Evolutionary conservation across 2,113 vertebrate genomes (phyloP), one percentile per base, ranked within the genome.

Genomic region (Neomonachus schauinslandi): DNA sequence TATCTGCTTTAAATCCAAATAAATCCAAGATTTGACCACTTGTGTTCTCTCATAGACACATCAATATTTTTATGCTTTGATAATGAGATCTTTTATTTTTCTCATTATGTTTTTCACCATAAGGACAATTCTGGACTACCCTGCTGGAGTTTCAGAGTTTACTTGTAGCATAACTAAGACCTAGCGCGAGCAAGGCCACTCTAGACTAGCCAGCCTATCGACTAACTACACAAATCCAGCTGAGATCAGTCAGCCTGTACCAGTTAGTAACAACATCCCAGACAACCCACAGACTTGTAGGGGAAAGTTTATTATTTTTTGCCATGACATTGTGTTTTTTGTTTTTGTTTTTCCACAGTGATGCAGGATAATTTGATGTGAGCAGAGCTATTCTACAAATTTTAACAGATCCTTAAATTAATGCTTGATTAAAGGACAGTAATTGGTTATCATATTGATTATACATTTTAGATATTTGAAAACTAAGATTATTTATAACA

Each of bases 1-100:
- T 97, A 18, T 88, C 16, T 84, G 11, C 4, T 91, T 91, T 91
- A 46, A 14, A 84, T 71, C 63, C 89, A 97, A 89, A 91, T 81
- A 67, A 16, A 91, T 81, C 0, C 3, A 91, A 90, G 80, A 85
- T 28, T 11, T 22, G 2, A 76, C 11, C 33, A 31, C n/a, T 81
- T 80, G 18, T 33, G 2, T 33, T 91, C 87, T 82, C 5, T 85
- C 39, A 61, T 72, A 81, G 14, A 80, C 7, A 76, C 18, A 69
- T 28, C 1, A 49, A 74, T 2, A 83, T 82, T 61, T 95, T 95
- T 80, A 88, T 80, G 12, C 39, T 67, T 39, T 42, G 3, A 31
- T 84, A 88, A 90, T 19, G 16, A 1, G 8, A 87, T 11, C 1
- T 91, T 71, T 93, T 79, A 5, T 85, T 81, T 80, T 81, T 9